Conservation (phyloP, 2,888 invertebrate species). For the Gerris lacustris region DNA sequence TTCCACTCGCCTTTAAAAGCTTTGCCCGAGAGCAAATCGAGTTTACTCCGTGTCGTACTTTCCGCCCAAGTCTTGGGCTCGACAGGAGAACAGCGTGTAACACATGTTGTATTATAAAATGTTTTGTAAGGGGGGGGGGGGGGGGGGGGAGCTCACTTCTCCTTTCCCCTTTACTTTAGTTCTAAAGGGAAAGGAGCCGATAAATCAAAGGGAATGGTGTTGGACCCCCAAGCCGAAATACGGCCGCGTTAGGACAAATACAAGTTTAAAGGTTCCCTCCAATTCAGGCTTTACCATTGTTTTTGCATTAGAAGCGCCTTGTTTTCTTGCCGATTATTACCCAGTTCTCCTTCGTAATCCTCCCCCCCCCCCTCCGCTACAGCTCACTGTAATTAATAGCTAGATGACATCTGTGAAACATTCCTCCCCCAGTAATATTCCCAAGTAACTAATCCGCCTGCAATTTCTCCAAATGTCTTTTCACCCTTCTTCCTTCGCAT, state of each 20-base stretch:
- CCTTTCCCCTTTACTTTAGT: neutral
- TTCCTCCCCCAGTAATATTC: neutral
- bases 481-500: too few relatives aligned
- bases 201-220: neutral
- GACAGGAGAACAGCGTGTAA: too few relatives aligned
- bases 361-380: neutral
- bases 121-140: too few relatives aligned
- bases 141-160: too few relatives aligned
- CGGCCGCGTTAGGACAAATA: neutral
- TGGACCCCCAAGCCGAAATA: neutral
- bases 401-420: neutral
- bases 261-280: neutral
- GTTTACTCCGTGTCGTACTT: too few relatives aligned
- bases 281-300: neutral
- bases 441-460: too few relatives aligned
- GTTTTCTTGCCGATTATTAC: conserved; percentile 1
- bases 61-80: too few relatives aligned
- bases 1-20: too few relatives aligned
- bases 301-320: neutral
- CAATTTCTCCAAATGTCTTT: too few relatives aligned
- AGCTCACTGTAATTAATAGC: neutral
- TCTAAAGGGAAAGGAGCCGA: neutral
- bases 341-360: neutral
- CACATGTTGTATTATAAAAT: too few relatives aligned
- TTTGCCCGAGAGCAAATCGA: too few relatives aligned